Evolutionary conservation across 2,113 vertebrate genomes (phyloP), one percentile per base, ranked within the genome.

Genomic region (Pteruthius melanotis): DNA sequence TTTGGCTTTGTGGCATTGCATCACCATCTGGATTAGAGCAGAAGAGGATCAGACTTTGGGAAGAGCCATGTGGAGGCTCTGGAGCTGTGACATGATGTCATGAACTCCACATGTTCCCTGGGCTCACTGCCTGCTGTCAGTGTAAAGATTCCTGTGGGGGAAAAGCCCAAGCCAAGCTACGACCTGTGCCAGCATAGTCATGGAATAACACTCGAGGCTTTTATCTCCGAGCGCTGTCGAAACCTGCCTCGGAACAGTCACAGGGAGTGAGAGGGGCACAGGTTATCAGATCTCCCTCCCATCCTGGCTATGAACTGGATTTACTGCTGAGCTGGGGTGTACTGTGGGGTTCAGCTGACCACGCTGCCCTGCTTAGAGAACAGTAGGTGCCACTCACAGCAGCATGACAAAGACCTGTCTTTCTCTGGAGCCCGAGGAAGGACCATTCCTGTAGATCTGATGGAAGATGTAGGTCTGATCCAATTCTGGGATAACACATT

Each of bases 201-300:
- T 13, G 30, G 52, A 74, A 31, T 49, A 54, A 60, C 42, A 47
- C 19, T 10, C 5, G 7, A 69, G 64, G 28, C n/a, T 91, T 83
- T 87, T 39, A 23, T 76, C 71, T 78, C n/a, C 7, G 26, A 56
- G 47, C 0, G 0, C 52, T 65, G 53, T 42, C 0, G 0, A 72
- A 54, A 64, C 37, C 80, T 76, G 68, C 30, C 45, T 33, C 4
- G 18, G 52, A 80, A 47, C 8, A 60, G 33, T 47, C 49, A 24
- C 26, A 68, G n/a, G 28, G 39, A 75, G 27, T 5, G 42, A 52
- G 60, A 69, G 54, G 15, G n/a, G 22, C 9, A 8, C 54, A 33
- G 54, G 12, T 7, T 26, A 7, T 33, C 3, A 1, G 39, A 27
- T 42, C 30, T 80, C 65, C 54, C 60, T 61, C 14, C 3, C 7